Base-by-base conservation (phyloP, 1,140 invertebrate species). In the Microplitis mediator region DNA sequence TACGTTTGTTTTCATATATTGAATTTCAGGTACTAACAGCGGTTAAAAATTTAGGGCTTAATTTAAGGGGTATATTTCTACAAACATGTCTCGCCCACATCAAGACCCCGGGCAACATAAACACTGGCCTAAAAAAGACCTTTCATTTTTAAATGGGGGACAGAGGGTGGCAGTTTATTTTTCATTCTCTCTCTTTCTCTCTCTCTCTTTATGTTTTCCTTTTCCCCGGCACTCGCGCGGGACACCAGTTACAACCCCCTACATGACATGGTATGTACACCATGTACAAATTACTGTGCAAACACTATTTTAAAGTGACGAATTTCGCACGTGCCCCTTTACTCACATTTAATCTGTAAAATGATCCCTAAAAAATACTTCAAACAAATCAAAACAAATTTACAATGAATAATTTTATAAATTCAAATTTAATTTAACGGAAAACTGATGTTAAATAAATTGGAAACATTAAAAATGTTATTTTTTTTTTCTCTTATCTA, bases 271-370 rank as follows among this genome's bases (percentile, higher is more conserved):
- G 36, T 39, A 13, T 56, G 5, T 14, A 52, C 54, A 11, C 34
- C 51, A 34, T 34, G 62, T 32, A 60, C 69, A 54, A 68, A 68
- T 63, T 50, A 68, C 64, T 35, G 45, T 39, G 54, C 64, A 74
- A 75, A 75, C 65, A 75, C 39, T 6, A 23, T 64, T 54, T 56
- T 65, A 72, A 72, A 73, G 56, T 69, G 68, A 68, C 67, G 68
- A 73, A 62, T 71, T 70, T 70, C 68, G 67, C 71, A 52, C 34
- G 56, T 52, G 71, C 54, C 39, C 45, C 58, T 58, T 16, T 11
- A 56, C n/a, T 64, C 54, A 58, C 39, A 36, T 23, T 56, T 13
- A 23, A 50, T 4, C 14, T 60, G 31, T 61, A 71, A 68, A 76
- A 69, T 73, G 70, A 69, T 73, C 68, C 65, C 35, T 45, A n/a